Conservation (phyloP, 2,888 invertebrate genomes). For the Coelogynopora nodosa region DNA sequence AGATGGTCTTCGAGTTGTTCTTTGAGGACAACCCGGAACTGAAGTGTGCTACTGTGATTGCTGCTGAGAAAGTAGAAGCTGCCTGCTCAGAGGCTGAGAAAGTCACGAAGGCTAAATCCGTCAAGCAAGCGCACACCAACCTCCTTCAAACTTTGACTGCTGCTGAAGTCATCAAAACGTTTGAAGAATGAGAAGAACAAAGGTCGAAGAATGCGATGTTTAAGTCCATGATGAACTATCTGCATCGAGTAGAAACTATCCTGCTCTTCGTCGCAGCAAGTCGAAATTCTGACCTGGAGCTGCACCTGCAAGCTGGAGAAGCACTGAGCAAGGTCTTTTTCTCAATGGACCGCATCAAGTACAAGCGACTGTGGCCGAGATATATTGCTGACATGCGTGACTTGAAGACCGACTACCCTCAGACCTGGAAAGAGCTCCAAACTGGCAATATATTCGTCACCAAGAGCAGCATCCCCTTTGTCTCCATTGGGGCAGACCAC, state of each 20-base stretch:
- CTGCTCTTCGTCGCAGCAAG: background rate
- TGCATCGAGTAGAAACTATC: conserved; percentile 42
- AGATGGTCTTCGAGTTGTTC: conserved; percentile 45
- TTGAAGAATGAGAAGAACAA: conserved; percentile 38
- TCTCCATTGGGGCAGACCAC: background rate
- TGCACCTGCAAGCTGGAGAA: background rate
- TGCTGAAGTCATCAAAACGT: conserved; percentile 36
- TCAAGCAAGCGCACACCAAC: conserved; percentile 34
- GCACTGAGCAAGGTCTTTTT: background rate
- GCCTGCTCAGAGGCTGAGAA: conserved; percentile 33
- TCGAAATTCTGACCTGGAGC: background rate
- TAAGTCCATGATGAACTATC: conserved; percentile 46
- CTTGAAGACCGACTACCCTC: background rate
- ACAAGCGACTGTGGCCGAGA: conserved; percentile 16
- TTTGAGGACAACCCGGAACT: conserved; percentile 44
- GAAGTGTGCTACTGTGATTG: conserved; percentile 29
- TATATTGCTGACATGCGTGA: background rate
- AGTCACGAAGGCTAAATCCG: conserved; percentile 38
- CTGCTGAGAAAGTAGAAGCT: background rate
- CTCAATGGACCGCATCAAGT: background rate
- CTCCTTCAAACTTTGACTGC: conserved; percentile 42
- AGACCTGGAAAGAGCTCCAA: conserved; percentile 9
- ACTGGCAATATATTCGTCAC: background rate
- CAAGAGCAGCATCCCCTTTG: background rate
- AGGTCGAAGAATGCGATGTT: conserved; percentile 46